Percentiles rank a stretch among this genome's conserved stretches.
phyloP scores from a whole-genome alignment of 2,888 invertebrate genomes.

The Suillia variegata region DNA sequence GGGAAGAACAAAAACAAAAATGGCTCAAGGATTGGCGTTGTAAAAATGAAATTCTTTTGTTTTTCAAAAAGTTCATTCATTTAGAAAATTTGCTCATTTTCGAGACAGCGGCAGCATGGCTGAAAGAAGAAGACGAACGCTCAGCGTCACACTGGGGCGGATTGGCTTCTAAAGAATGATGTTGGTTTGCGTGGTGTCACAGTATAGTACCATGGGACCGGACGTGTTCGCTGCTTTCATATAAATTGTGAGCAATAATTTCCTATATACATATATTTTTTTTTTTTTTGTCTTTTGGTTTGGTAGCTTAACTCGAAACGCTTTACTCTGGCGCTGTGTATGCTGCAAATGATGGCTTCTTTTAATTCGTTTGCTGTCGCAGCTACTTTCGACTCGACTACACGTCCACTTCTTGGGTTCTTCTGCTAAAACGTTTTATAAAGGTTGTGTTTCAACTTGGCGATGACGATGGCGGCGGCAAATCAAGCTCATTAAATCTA shows the following conservation, averaged over 20 bases:
- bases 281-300: not conserved
- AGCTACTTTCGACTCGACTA: constrained; percentile 19
- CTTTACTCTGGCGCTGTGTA: constrained; percentile 26
- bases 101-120: constrained; percentile 23
- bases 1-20: not conserved
- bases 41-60: constrained; percentile 34
- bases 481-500: constrained; percentile 50
- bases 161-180: not conserved
- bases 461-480: constrained; percentile 30
- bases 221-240: constrained; percentile 50
- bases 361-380: constrained; percentile 13
- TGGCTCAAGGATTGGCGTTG: constrained; percentile 2
- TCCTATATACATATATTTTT: constrained; percentile 8
- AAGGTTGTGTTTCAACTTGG: no score
- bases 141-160: constrained; percentile 2
- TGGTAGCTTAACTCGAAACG: not conserved
- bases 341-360: constrained; percentile 52
- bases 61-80: constrained; percentile 47
- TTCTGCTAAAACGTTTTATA: no score
- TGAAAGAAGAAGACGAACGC: no score
- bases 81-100: constrained; percentile 55
- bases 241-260: constrained; percentile 54
- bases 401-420: no score
- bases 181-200: no score
- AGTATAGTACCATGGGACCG: no score